Evolutionary conservation across 2,113 vertebrate species (phyloP), one percentile per base, ranked within the genome.

Genomic region (Bostrychus sinensis): DNA sequence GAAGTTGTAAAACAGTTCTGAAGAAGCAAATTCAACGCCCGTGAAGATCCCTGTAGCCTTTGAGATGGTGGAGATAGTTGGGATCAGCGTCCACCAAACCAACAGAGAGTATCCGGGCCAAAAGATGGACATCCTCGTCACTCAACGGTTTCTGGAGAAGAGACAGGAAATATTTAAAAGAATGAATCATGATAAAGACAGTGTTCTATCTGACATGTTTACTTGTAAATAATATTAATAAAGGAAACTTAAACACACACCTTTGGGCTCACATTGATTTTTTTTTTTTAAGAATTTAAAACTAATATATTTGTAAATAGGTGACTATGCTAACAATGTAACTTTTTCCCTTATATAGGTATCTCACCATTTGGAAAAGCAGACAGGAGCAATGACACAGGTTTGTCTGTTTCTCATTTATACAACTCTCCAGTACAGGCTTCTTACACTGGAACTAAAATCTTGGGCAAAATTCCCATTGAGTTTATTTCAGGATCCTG

Each of bases 71-170:
- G 42, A 92, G 81, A 48, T 89, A 91, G 80, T 89, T 78, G 8
- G 91, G 90, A 68, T 92, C 92, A 2, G 90, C 90, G 20, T 92
- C 92, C 68, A 93, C 92, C 77, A 93, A 55, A 46, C 92, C 91
- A 23, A 81, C 68, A 0, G 89, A 89, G 25, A 93, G 82, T 68
- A 93, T 89, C 75, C 30, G 89, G 45, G 87, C 85, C 77, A 93
- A 51, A 12, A 92, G 59, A 28, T 90, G 72, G 17, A 92, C 30
- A 32, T 92, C 91, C 23, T 86, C 68, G 3, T 91, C 86, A 53
- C 54, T 90, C 38, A 92, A 53, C 23, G 87, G 86, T 30, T 80
- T 89, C 88, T 91, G 82, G 39, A 28, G 23, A 58, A 61, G 11
- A 69, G 32, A 74, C n/a, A 1, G 32, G 12, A 25, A 22, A 41